Base-by-base conservation (phyloP, 1,140 invertebrate species). In the Agrypnia vestita region DNA sequence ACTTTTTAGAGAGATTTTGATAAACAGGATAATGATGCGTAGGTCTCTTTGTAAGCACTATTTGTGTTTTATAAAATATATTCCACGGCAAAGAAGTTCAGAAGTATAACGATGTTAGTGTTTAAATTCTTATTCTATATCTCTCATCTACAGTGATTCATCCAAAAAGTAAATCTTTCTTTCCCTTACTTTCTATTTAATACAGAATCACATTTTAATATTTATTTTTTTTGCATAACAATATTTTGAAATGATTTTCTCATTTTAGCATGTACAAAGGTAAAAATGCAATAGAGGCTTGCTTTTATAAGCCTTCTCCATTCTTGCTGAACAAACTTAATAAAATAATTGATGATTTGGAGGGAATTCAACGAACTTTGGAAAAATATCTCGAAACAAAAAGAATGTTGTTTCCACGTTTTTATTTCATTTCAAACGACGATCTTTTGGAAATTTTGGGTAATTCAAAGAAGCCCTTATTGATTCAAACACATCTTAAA, bases 381-480 rank as follows among this genome's bases (percentile, higher is more conserved):
- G 94, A 96, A 91, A 91, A 91, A 87, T 97, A 97, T 87, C 88
- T 97, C 78, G 96, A 97, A 89, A 94, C 93, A 0, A 97, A 97
- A 85, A 87, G 96, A 51, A 93, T 95, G 84, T 85, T 94, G 64
- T 97, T 97, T 89, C 96, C 96, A 67, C 86, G 86, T 1, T 95
- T 96, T 86, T 97, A 96, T 89, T 97, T 97, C 84, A 94, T 97
- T 83, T 97, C 96, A 7, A 96, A 97, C 87, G 95, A 97, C 86
- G 95, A 97, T 86, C 88, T 97, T 25, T 87, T 97, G 8, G 95
- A 97, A 87, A 97, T 97, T 85, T 88, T 97, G 49, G 94, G 93
- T 4, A 94, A 96, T 86, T 94, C 95, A 3, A 96, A 93, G 84
- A 94, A 93, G 84, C 96, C 95, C 0, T 94, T 95, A 83, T 88